Base-by-base conservation (phyloP, 1,140 invertebrate genomes). In the Drosophila chauvacae region DNA sequence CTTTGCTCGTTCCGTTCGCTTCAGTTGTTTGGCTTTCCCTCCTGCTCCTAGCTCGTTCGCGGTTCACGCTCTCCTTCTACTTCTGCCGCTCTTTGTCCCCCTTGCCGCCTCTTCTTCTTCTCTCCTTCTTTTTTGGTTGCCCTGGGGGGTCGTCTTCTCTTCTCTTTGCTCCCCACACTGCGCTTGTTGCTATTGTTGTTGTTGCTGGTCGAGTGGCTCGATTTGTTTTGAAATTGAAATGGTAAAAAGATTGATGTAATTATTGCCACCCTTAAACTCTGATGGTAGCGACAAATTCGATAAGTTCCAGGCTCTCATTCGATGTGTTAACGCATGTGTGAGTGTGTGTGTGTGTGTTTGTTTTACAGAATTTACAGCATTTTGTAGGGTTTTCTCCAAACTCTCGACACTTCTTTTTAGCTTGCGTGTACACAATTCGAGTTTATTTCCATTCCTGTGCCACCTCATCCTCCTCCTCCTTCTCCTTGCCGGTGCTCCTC, bases 221-320 rank as follows among this genome's bases (percentile, higher is more conserved):
- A 55, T 69, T 82, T 79, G 64, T 70, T 79, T 82, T 82, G 68
- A 55, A 66, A 77, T 78, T 78, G 72, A 86, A 85, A 85, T 86
- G 74, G 78, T 65, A 75, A 86, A 66, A 64, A 71, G 82, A 85
- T 86, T 86, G 82, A 86, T 85, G 82, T 86, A 85, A 85, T 86
- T 86, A 86, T 81, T 64, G 55, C 69, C 66, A 69, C 82, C 75
- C 82, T 76, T 81, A 73, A 70, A 66, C 60, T 63, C 23, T 57
- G 77, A 50, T 58, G 70, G 53, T n/a, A 72, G 56, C 68, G 69
- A 73, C 70, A 73, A 72, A 72, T 72, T 57, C 42, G 51, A 58
- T 71, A 57, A 70, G 69, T 71, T 72, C 64, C 65, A 65, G 56
- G 16, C 53, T 35, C 37, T 28, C 28, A 7, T 66, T 48, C 59